phyloP scores from a whole-genome alignment of 2,888 invertebrate species.

The Pristionchus entomophagus region DNA sequence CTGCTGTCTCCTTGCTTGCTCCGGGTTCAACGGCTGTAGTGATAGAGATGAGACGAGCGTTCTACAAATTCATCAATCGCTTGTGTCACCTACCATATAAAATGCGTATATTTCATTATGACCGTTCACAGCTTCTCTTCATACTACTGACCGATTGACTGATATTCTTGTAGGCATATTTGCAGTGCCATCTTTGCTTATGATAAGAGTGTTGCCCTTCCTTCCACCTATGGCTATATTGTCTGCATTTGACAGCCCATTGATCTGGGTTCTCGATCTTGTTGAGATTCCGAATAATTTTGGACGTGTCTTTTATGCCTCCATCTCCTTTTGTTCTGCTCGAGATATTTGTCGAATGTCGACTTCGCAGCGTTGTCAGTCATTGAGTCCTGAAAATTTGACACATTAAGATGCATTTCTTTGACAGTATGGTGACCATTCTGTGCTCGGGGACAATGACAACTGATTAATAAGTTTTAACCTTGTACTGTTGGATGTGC shows the following conservation, averaged over 20 bases:
- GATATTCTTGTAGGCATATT: slow-evolving; percentile 5
- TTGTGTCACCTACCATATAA: too few species aligned
- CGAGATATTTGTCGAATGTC: slow-evolving; percentile 30
- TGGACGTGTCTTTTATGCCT: slow-evolving; percentile 43
- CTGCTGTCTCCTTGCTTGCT: too few species aligned
- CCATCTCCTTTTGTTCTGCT: slow-evolving; percentile 43
- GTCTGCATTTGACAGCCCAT: background rate
- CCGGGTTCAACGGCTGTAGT: background rate
- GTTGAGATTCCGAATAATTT: slow-evolving; percentile 48
- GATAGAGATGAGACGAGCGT: background rate
- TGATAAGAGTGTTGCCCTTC: slow-evolving; percentile 41
- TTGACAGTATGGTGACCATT: too few species aligned
- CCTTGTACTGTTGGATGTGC: too few species aligned
- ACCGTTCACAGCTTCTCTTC: too few species aligned
- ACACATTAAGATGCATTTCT: too few species aligned
- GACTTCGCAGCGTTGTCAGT: slow-evolving; percentile 12
- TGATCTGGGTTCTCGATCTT: slow-evolving; percentile 46
- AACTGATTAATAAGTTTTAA: too few species aligned
- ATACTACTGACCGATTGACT: slow-evolving; percentile 16
- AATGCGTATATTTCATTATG: background rate
- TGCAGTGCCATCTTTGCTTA: background rate
- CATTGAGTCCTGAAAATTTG: slow-evolving; percentile 41
- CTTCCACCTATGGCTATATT: slow-evolving; percentile 32
- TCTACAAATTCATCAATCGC: too few species aligned
- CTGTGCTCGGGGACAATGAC: too few species aligned